Percentiles rank a stretch among this genome's conserved stretches.
phyloP scores from a whole-genome alignment of 2,797 vertebrate species.

The Fratercula arctica region DNA sequence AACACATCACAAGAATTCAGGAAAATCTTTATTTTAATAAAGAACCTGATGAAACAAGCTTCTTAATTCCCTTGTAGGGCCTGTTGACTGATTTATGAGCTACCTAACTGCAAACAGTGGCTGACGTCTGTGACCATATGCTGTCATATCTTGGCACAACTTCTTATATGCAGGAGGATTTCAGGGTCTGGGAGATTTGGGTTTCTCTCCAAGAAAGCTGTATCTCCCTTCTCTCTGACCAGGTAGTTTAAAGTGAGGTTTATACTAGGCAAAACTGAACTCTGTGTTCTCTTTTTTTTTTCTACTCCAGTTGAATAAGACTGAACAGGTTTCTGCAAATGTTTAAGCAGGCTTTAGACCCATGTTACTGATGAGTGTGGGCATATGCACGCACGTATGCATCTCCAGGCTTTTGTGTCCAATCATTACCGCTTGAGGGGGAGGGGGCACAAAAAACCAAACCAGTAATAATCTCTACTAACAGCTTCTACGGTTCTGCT shows the following conservation, averaged over 20 bases:
- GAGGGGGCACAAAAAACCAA: too few relatives aligned
- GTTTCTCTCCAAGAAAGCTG: not conserved
- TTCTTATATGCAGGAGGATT: not conserved
- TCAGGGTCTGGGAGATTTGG: not conserved
- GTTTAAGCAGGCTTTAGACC: not conserved
- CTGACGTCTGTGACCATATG: not conserved
- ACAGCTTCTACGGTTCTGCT: not conserved
- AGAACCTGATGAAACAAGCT: not conserved
- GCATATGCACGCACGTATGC: fast-evolving
- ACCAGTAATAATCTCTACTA: not conserved
- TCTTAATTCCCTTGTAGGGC: not conserved
- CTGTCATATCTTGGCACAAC: not conserved
- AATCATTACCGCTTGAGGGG: too few relatives aligned
- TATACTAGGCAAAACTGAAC: not conserved
- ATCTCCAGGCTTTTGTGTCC: not conserved
- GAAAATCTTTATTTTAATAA: not conserved
- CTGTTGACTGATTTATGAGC: not conserved
- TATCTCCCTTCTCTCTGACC: not conserved
- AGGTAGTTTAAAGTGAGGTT: not conserved
- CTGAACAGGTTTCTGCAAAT: not conserved
- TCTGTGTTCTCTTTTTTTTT: not conserved
- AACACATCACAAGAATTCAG: not conserved
- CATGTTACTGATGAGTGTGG: not conserved
- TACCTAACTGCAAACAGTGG: not conserved
- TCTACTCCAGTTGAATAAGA: not conserved